phyloP scores from a whole-genome alignment of 92 coral and sea anemone genomes.

The Paramuricea clavata region DNA sequence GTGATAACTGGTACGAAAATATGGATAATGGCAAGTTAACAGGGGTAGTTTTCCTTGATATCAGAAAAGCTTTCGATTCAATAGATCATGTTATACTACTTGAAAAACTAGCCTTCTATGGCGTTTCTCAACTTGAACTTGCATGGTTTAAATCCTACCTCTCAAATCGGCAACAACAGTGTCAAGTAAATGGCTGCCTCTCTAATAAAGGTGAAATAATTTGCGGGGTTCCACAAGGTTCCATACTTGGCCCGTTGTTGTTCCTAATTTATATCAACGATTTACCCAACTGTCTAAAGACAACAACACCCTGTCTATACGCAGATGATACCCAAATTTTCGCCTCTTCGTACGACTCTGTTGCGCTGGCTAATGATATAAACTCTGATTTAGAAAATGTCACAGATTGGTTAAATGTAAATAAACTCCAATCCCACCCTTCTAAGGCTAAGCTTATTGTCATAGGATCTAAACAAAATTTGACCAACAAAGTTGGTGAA shows the following conservation, averaged over 20 bases:
- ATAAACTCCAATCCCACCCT: slow-evolving; percentile 41
- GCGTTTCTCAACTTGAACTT: slow-evolving; percentile 6
- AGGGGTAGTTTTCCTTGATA: slow-evolving; percentile 57
- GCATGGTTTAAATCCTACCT: slow-evolving; percentile 53
- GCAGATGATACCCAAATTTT: no score
- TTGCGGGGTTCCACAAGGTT: background rate
- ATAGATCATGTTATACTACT: slow-evolving; percentile 55
- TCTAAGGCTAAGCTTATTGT: slow-evolving; percentile 25
- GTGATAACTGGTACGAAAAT: slow-evolving; percentile 6
- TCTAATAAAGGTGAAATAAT: background rate
- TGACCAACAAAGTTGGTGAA: slow-evolving; percentile 10
- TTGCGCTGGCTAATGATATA: background rate
- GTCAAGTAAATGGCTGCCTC: slow-evolving; percentile 29
- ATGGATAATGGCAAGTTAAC: slow-evolving; percentile 59
- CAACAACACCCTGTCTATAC: no score
- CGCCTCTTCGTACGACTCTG: background rate
- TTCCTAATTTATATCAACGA: no score
- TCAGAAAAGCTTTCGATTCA: slow-evolving; percentile 60
- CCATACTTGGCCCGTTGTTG: background rate
- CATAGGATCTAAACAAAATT: slow-evolving; percentile 27
- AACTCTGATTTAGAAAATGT: slow-evolving; percentile 22
- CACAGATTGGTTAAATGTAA: slow-evolving; percentile 28
- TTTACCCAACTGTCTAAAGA: no score
- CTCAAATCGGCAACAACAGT: slow-evolving; percentile 42
- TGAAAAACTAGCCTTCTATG: slow-evolving; percentile 42